Evolutionary conservation across 2,888 invertebrate species (phyloP), one percentile per base, ranked within the genome.

Genomic region (Hymenopus coronatus): DNA sequence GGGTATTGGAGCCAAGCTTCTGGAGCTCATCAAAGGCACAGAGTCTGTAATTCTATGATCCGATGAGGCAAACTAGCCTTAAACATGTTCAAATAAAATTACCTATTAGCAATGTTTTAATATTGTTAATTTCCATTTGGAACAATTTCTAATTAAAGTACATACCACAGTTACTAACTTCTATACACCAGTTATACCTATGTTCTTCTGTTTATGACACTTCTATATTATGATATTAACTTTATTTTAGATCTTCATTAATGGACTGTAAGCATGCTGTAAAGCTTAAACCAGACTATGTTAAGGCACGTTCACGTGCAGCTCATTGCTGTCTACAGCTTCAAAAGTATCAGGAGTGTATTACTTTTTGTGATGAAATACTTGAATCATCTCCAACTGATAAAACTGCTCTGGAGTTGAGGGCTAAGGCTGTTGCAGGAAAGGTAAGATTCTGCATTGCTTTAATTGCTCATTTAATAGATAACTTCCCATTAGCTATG

Each of bases 221-320:
- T 40, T 40, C 40, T 2, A 40, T 40, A 12, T 40, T 40, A 9
- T 40, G 40, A 40, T 40, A 40, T 40, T 40, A 40, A 40, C 6
- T 40, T 83, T 84, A 85, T 85, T 84, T 91, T 91, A 94, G 96
- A 91, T 97, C 98, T 3, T 94, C 97, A 15, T 93, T 98, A 27
- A 94, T 94, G 90, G 99, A 99, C 93, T 97, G 97, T 90, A 95
- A 97, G 92, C 94, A 94, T 91, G 98, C 98, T 0, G 92, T 98
- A 30, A 95, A 95, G 91, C 94, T 97, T 84, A 96, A 97, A 91
- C 95, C 96, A 0, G 94, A 96, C 90, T 98, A 99, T 92, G 92
- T 94, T 0, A 98, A 99, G 94, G 97, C 97, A 0, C 94, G 96
- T 89, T 92, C 95, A 70, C 94, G 97, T 92, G 97, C 97, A 1